These are phyloP conservation scores for Vidua macroura DNA, from an alignment of 2,113 vertebrate species.

Conservation along the genomic window DNA sequence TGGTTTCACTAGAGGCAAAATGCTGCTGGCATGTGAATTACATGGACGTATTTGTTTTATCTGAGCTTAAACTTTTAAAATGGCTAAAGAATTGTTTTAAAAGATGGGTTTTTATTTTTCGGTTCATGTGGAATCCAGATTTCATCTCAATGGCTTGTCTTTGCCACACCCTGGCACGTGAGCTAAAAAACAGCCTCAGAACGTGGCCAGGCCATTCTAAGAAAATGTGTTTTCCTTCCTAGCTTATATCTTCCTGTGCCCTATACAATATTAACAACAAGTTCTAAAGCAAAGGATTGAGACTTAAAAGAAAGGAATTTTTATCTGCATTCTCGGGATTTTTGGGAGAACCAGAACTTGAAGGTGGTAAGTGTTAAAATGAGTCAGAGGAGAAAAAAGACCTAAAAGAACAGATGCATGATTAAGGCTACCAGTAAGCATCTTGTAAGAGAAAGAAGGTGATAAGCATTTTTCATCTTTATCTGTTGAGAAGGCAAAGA, in stretches of 20 bases:
- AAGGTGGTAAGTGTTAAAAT: background rate
- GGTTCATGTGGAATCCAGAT: background rate
- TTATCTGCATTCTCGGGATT: background rate
- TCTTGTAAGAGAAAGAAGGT: background rate
- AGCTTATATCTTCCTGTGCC: background rate
- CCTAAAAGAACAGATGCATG: background rate
- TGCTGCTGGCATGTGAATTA: background rate
- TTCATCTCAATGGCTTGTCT: background rate
- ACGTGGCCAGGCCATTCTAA: background rate
- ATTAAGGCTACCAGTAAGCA: background rate
- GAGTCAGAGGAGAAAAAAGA: background rate
- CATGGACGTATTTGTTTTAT: background rate
- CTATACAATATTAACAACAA: background rate
- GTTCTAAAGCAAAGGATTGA: background rate
- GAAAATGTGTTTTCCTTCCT: background rate
- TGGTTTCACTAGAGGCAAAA: background rate
- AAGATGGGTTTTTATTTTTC: background rate
- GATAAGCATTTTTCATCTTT: background rate
- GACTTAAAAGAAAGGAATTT: background rate
- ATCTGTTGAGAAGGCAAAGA: background rate
- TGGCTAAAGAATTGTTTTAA: background rate
- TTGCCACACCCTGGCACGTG: background rate
- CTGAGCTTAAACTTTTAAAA: background rate
- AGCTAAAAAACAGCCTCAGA: background rate
- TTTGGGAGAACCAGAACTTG: background rate